Evolutionary conservation across 1,140 invertebrate species (phyloP).

Genomic region (Zophobas atratus): DNA sequence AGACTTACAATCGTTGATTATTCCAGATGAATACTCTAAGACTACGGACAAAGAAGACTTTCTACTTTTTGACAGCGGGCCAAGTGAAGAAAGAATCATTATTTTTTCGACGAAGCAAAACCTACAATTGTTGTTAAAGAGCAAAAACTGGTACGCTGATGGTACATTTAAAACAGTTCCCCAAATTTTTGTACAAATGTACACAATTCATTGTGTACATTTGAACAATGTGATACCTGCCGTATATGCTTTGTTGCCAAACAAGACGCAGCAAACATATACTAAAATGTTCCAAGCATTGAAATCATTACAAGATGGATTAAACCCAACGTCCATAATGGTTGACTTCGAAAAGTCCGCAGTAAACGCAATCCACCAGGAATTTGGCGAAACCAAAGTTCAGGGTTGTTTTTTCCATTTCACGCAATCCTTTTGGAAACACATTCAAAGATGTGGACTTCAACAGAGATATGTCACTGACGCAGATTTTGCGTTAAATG

Average conservation of each 20-base stretch:
- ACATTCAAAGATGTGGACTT: constrained; percentile 2
- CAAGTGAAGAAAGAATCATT: constrained; percentile 6
- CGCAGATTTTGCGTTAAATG: neutral
- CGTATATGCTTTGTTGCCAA: constrained; percentile 44
- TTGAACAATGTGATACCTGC: constrained; percentile 34
- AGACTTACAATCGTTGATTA: neutral
- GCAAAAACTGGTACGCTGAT: constrained; percentile 42
- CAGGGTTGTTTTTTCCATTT: constrained; percentile 9
- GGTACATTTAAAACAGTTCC: constrained; percentile 26
- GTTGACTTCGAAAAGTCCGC: neutral
- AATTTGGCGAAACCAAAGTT: neutral
- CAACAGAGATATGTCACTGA: neutral
- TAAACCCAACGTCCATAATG: neutral
- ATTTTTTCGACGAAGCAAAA: neutral
- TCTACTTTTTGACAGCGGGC: constrained; percentile 17
- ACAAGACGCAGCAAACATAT: neutral
- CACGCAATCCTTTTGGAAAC: neutral
- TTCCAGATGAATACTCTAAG: constrained; percentile 6
- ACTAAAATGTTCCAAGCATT: neutral
- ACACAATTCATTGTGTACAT: constrained; percentile 46
- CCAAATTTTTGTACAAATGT: constrained; percentile 29
- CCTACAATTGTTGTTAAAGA: neutral
- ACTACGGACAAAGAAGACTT: constrained; percentile 1
- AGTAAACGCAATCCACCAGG: neutral
- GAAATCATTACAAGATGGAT: neutral